Percentiles rank a stretch among this genome's conserved stretches.
Conservation (phyloP, 2,113 vertebrate species). For the Gulo gulo region DNA sequence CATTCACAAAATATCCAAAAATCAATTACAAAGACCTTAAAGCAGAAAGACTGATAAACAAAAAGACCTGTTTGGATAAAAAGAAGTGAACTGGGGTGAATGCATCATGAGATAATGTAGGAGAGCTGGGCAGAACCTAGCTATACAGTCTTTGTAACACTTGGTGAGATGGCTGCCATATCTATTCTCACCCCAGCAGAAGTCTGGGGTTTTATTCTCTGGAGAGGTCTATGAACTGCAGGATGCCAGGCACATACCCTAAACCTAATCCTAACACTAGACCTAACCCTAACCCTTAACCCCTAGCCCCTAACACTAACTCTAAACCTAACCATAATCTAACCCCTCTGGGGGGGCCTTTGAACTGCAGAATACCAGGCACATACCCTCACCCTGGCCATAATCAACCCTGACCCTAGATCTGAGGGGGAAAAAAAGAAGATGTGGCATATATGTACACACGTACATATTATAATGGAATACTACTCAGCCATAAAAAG, state of each 20-base stretch:
- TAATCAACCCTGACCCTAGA: neutral
- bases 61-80: neutral
- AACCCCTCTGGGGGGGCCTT: neutral
- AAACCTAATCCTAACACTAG: neutral
- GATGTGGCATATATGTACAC: neutral
- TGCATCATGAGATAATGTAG: rapidly evolving
- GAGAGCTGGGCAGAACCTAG: neutral
- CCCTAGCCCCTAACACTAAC: neutral
- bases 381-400: neutral
- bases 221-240: neutral
- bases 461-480: neutral
- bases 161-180: neutral
- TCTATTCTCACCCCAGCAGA: neutral
- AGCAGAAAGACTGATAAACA: neutral
- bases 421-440: neutral
- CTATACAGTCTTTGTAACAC: neutral
- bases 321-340: neutral
- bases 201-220: neutral
- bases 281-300: neutral
- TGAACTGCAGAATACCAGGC: neutral
- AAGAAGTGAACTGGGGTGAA: neutral
- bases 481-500: neutral
- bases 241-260: neutral
- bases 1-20: neutral
- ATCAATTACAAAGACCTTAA: neutral